phyloP scores from a whole-genome alignment of 1,140 invertebrate genomes.

The Cepaea nemoralis region DNA sequence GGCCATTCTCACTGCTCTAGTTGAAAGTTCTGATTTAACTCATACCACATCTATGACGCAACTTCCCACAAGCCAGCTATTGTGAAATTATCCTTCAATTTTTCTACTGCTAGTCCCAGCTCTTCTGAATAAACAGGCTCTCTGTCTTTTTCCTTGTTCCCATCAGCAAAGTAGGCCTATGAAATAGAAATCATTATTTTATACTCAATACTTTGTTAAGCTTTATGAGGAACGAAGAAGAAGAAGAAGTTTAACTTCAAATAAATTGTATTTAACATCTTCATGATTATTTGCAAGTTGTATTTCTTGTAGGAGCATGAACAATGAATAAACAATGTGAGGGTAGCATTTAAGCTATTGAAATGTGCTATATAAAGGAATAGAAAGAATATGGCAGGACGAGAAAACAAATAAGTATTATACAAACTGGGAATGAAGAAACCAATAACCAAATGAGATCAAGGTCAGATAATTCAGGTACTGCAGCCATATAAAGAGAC shows the following conservation, averaged over 20 bases:
- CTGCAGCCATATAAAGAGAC: too few species aligned
- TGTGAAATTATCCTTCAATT: conserved; percentile 86
- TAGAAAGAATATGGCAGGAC: too few species aligned
- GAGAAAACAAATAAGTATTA: too few species aligned
- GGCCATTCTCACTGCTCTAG: neutral
- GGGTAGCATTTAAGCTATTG: too few species aligned
- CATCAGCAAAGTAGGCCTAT: conserved; percentile 84
- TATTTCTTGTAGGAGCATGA: neutral
- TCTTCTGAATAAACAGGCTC: conserved; percentile 83
- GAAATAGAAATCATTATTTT: neutral
- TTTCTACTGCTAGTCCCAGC: conserved; percentile 87
- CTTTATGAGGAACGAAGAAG: too few species aligned
- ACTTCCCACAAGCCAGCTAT: conserved; percentile 88
- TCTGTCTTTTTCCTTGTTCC: conserved; percentile 73
- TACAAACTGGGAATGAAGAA: too few species aligned
- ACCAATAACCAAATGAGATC: too few species aligned
- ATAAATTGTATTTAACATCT: neutral
- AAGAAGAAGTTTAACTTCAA: too few species aligned
- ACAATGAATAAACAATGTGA: too few species aligned
- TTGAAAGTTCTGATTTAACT: neutral
- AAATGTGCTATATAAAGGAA: too few species aligned
- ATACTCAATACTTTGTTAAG: neutral
- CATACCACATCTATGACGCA: conserved; percentile 39
- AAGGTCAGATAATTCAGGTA: too few species aligned
- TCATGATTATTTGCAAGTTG: too few species aligned